Conservation (phyloP, 2,888 invertebrate species). For the Lepidochitona cinerea region DNA sequence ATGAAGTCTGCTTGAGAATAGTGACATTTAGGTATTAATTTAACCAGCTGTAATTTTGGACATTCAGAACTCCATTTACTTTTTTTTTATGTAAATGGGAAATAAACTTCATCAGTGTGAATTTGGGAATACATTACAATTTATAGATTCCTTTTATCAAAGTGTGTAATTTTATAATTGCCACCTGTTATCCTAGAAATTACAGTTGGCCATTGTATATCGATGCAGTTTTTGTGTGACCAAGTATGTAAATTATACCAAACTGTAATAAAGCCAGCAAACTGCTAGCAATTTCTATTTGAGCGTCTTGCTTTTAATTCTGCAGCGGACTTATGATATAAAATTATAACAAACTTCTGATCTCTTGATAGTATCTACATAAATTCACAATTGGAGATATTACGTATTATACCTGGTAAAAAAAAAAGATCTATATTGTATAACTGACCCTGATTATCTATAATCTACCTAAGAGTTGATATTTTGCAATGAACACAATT, state of each 20-base stretch:
- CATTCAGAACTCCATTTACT: background rate
- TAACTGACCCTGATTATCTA: no score
- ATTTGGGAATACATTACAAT: background rate
- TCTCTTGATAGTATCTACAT: no score
- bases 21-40: slow-evolving; percentile 3
- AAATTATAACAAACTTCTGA: background rate
- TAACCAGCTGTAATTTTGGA: background rate
- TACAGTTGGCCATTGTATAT: background rate
- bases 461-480: no score
- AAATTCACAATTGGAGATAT: no score
- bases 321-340: background rate
- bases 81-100: background rate
- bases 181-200: no score
- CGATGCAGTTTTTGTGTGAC: slow-evolving; percentile 3
- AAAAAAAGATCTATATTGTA: no score
- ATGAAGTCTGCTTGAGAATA: background rate
- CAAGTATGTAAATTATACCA: background rate
- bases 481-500: no score
- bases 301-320: background rate
- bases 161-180: background rate
- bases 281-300: background rate
- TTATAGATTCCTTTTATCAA: background rate
- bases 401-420: no score
- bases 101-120: background rate
- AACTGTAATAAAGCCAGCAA: background rate